A percentile compares a stretch with the other conserved stretches of the same genome.
Evolutionary conservation across 2,113 vertebrate genomes (phyloP).

Genomic region (Pongo abelii): DNA sequence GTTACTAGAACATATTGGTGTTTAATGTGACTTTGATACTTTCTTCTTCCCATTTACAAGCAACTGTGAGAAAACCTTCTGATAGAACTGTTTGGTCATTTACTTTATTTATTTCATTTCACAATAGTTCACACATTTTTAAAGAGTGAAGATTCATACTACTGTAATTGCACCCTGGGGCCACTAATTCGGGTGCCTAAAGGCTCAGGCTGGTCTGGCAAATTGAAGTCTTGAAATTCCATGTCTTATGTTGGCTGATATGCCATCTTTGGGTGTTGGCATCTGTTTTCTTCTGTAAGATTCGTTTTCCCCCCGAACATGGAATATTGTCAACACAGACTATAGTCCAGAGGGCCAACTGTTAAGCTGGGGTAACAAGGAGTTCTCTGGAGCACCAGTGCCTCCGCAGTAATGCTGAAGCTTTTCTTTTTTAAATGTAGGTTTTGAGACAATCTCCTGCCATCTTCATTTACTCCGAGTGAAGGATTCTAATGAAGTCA

Average conservation of each 20-base stretch:
- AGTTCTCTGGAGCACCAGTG: not conserved
- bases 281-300: not conserved
- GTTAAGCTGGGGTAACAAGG: not conserved
- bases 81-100: not conserved
- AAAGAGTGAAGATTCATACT: not conserved
- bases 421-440: not conserved
- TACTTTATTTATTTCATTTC: not conserved
- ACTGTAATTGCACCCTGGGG: not conserved
- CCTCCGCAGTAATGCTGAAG: not conserved
- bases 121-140: not conserved
- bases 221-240: not conserved
- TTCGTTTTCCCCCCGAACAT: not conserved
- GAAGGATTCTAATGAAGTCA: conserved; percentile 36
- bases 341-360: accelerated
- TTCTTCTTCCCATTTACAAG: not conserved
- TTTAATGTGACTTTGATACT: not conserved
- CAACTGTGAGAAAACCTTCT: not conserved
- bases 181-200: not conserved
- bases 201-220: not conserved
- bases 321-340: not conserved
- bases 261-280: not conserved
- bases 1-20: not conserved
- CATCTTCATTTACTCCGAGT: not conserved
- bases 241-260: not conserved
- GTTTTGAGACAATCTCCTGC: conserved; percentile 16